Evolutionary conservation across 2,888 invertebrate species (phyloP).

Genomic region (Amphipyra tragopoginis): DNA sequence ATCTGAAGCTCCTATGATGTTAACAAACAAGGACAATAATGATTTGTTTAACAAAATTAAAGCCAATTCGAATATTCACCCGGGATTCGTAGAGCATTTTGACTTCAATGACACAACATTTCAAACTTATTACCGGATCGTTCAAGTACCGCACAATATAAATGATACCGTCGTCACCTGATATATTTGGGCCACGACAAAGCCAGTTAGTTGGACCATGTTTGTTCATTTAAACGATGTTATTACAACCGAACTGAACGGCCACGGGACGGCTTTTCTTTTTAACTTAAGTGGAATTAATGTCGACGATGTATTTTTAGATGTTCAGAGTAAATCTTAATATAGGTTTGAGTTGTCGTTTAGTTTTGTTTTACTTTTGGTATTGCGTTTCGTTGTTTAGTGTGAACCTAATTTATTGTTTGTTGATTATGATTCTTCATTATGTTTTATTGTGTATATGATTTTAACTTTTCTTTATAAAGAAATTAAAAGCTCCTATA

Average conservation of each 20-base stretch:
- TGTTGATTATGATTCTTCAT: slow-evolving; percentile 8
- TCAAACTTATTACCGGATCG: background rate
- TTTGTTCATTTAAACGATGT: slow-evolving; percentile 52
- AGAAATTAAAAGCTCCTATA: too few species aligned
- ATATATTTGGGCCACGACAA: slow-evolving; percentile 57
- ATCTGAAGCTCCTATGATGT: too few species aligned
- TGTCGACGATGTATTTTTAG: slow-evolving; percentile 42
- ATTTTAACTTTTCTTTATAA: background rate
- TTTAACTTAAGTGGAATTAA: slow-evolving; percentile 43
- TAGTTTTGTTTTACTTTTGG: slow-evolving; percentile 31
- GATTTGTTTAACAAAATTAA: too few species aligned
- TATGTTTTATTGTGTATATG: background rate
- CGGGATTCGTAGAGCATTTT: too few species aligned
- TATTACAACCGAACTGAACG: slow-evolving; percentile 29
- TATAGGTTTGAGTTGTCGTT: slow-evolving; percentile 32
- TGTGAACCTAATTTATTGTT: slow-evolving; percentile 5
- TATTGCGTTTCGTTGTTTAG: slow-evolving; percentile 15
- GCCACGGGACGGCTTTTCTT: slow-evolving; percentile 31
- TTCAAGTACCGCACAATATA: slow-evolving; percentile 20
- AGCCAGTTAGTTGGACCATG: slow-evolving; percentile 62
- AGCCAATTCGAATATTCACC: too few species aligned
- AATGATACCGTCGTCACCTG: slow-evolving; percentile 54
- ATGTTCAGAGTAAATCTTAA: slow-evolving; percentile 40
- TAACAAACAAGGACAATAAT: too few species aligned
- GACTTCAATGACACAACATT: too few species aligned